Evolutionary conservation across 2,888 invertebrate species (phyloP), one percentile per base, ranked within the genome.

Genomic region (Camptogramma bilineatum): DNA sequence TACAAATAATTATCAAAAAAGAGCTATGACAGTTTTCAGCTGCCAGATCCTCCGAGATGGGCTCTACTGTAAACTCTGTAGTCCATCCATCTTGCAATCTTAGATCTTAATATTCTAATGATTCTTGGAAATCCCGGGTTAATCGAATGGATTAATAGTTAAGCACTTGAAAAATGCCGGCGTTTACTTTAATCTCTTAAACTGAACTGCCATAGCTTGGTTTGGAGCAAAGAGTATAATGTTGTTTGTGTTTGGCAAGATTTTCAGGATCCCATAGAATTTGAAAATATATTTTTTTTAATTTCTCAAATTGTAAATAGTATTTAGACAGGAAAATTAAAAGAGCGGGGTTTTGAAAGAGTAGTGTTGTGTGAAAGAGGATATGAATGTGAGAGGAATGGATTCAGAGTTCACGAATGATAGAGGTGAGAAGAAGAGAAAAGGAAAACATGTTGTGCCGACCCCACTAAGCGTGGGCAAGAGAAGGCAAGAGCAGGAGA

Each of bases 71-170:
- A 42, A 44, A 42, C 42, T 50, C 24, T 39, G 42, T 66, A 70
- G 65, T 69, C 60, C 70, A 74, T 74, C 68, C 66, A 72, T 77
- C 74, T 74, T 72, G 55, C 67, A 68, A 71, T 71, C 66, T 70
- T 69, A 69, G 57, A 66, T 66, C 66, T 69, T 68, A 68, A 70
- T 70, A 70, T 70, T 70, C 70, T 68, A 66, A 66, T 66, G 68
- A 62, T 64, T 34, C 64, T 60, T 54, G 56, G 64, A 59, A 60
- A 68, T 70, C 64, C 66, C 60, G 24, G 17, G 42, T 53, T 53
- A 70, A 66, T 60, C 56, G 52, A 62, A 64, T 62, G 68, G 64
- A 68, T 70, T 66, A 66, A 66, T 58, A 66, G 68, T 65, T 51
- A 50, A 53, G 44, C 48, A 42, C 64, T 63, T 70, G 70, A 66